Percentiles rank a stretch among this genome's conserved stretches.
These are phyloP conservation scores for Habropoda laboriosa DNA, from an alignment of 1,140 invertebrate species.

Conservation along the genomic window DNA sequence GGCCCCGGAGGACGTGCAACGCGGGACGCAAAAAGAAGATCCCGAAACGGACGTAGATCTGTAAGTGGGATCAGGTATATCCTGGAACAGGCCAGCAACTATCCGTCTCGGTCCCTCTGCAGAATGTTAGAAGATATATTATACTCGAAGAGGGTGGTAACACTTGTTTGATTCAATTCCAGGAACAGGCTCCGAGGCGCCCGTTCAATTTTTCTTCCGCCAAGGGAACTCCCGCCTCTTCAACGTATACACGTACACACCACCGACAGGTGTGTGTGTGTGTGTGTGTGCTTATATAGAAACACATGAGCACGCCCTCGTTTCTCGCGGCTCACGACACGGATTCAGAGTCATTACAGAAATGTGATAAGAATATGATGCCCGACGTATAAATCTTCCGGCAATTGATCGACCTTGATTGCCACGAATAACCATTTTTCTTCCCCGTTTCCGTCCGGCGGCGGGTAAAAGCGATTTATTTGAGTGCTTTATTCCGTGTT, in stretches of 20 bases:
- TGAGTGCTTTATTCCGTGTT: too few relatives aligned
- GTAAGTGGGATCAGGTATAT: slow-evolving; percentile 68
- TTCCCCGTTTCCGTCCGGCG: background rate
- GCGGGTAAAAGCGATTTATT: too few relatives aligned
- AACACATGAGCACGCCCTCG: too few relatives aligned
- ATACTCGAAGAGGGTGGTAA: slow-evolving; percentile 71
- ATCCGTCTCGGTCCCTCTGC: slow-evolving; percentile 70
- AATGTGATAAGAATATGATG: slow-evolving; percentile 19
- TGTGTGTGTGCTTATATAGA: too few relatives aligned
- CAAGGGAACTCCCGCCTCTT: slow-evolving; percentile 44
- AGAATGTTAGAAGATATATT: slow-evolving; percentile 74
- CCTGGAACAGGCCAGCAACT: slow-evolving; percentile 60
- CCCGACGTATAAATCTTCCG: background rate
- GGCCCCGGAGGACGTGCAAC: slow-evolving; percentile 51
- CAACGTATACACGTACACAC: too few relatives aligned
- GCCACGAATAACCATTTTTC: background rate
- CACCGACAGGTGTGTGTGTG: too few relatives aligned
- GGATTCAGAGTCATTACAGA: slow-evolving; percentile 34
- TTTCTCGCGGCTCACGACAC: slow-evolving; percentile 14
- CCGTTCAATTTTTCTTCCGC: slow-evolving; percentile 73
- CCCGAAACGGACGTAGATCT: slow-evolving; percentile 54
- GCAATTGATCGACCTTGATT: slow-evolving; percentile 23
- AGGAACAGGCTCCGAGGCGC: slow-evolving; percentile 68
- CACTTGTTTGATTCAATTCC: slow-evolving; percentile 79
- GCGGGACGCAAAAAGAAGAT: slow-evolving; percentile 56